phyloP scores from a whole-genome alignment of 2,888 invertebrate species.

The Drosophila siamana region DNA sequence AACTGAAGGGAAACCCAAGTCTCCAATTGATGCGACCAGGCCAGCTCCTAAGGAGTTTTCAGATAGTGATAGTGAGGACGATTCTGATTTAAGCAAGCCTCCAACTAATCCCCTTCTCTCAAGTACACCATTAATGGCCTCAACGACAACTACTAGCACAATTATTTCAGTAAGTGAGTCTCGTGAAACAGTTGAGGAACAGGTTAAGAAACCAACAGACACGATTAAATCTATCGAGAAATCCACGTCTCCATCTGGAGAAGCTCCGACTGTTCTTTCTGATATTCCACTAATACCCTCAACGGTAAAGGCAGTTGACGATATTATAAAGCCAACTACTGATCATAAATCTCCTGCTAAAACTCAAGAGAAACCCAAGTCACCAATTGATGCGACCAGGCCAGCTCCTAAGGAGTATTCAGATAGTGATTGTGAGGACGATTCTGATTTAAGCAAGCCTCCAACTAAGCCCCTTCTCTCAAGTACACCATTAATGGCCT shows the following conservation, averaged over 20 bases:
- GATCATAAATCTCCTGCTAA: neutral
- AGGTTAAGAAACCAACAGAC: too few species aligned
- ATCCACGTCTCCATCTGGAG: too few species aligned
- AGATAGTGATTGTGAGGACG: conserved; percentile 18
- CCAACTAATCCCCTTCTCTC: neutral
- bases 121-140: neutral
- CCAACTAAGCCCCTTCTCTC: conserved; percentile 10
- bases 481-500: neutral
- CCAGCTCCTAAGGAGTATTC: conserved; percentile 3
- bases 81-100: neutral
- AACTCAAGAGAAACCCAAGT: conserved; percentile 9
- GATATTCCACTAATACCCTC: neutral
- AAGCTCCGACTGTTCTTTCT: neutral
- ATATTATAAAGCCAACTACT: neutral
- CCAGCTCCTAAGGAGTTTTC: neutral
- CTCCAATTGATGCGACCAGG: conserved; percentile 1
- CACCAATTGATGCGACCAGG: neutral
- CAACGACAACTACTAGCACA: neutral
- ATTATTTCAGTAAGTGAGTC: too few species aligned
- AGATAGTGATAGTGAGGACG: neutral
- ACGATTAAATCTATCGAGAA: too few species aligned
- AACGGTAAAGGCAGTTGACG: neutral
- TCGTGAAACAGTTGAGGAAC: too few species aligned
- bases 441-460: conserved; percentile 9
- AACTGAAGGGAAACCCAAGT: conserved; percentile 10